These are phyloP conservation scores for Panthera leo DNA, from an alignment of 2,113 vertebrate genomes.

Conservation along the genomic window DNA sequence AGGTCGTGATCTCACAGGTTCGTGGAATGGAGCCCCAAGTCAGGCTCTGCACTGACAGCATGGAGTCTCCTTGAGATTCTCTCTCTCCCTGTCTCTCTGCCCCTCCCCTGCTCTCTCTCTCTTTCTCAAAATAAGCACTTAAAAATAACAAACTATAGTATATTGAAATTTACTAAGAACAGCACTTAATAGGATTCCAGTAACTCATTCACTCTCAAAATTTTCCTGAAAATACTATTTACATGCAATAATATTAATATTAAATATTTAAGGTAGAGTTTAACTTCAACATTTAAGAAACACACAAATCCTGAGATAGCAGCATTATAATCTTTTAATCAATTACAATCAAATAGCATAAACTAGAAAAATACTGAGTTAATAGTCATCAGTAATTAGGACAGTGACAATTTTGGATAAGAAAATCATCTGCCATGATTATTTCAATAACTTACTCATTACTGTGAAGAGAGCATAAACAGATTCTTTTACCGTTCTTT, in stretches of 20 bases:
- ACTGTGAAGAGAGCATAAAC: constrained; percentile 49
- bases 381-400: constrained; percentile 52
- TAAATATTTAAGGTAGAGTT: constrained; percentile 59
- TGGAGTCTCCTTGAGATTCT: no score
- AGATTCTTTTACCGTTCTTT: constrained; percentile 45
- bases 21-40: no score
- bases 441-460: constrained; percentile 63
- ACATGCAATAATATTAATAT: constrained; percentile 38
- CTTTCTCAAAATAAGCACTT: no score
- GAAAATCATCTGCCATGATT: constrained; percentile 59
- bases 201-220: constrained; percentile 1
- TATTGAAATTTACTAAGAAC: constrained; percentile 55
- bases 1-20: no score
- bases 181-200: background rate
- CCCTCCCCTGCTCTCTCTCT: no score
- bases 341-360: constrained; percentile 57
- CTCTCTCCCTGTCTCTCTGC: no score
- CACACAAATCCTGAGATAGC: background rate
- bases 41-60: no score
- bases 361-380: constrained; percentile 60
- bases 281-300: constrained; percentile 49
- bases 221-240: constrained; percentile 53
- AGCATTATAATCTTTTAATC: constrained; percentile 3
- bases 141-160: background rate
- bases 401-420: constrained; percentile 53